Percentiles rank a stretch among this genome's conserved stretches.
These are phyloP conservation scores for Frieseomelitta varia DNA, from an alignment of 1,140 invertebrate genomes.

Conservation along the genomic window DNA sequence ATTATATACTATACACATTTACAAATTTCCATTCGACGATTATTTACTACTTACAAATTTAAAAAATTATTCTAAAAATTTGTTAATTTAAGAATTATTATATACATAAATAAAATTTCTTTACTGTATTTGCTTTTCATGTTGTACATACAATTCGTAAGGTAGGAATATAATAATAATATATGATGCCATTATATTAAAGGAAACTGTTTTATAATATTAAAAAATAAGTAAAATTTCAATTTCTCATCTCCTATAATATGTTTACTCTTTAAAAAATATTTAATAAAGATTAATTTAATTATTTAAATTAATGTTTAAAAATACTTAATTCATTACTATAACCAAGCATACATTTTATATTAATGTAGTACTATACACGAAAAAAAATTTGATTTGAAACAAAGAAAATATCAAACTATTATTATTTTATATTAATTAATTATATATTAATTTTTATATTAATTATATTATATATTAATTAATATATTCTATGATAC, in stretches of 20 bases:
- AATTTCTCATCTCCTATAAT: too few species aligned
- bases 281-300: neutral
- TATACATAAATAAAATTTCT: neutral
- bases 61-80: neutral
- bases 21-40: neutral
- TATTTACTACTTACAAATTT: neutral
- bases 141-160: neutral
- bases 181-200: neutral
- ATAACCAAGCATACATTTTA: too few species aligned
- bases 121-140: neutral
- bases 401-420: neutral
- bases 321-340: too few species aligned
- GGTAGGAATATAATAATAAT: neutral
- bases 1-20: neutral
- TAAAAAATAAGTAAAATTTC: neutral
- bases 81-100: neutral
- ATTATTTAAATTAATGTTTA: too few species aligned
- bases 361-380: too few species aligned
- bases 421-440: too few species aligned
- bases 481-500: neutral
- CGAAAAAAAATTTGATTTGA: neutral
- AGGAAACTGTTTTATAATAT: neutral
- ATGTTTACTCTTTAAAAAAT: neutral
- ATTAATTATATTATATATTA: too few species aligned
- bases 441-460: too few species aligned